Percentiles rank a stretch among this genome's conserved stretches.
These are phyloP conservation scores for Sclerurus mexicanus DNA, from an alignment of 2,113 vertebrate species.

Conservation along the genomic window DNA sequence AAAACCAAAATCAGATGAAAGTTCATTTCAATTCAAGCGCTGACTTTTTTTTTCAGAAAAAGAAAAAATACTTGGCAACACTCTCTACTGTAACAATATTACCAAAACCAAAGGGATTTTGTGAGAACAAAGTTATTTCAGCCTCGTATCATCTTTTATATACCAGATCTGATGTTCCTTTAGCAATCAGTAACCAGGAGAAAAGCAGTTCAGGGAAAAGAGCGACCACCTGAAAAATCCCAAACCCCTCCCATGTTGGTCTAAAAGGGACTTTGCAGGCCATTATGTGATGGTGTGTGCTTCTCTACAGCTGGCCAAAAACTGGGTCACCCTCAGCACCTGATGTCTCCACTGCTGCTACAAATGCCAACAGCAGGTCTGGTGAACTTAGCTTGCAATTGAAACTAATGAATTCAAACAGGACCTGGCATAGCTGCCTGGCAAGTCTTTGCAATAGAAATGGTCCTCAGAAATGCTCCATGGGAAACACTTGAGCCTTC, in stretches of 20 bases:
- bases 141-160: not conserved
- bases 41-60: not conserved
- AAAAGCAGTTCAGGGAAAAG: not conserved
- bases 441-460: not conserved
- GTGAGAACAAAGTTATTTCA: not conserved
- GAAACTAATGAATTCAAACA: not conserved
- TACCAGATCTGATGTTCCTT: not conserved
- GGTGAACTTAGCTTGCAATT: not conserved
- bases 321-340: not conserved
- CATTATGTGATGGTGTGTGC: not conserved
- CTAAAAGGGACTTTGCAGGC: not conserved
- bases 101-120: not conserved
- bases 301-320: not conserved
- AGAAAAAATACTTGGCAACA: not conserved
- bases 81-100: not conserved
- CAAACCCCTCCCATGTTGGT: not conserved
- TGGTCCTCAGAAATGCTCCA: not conserved
- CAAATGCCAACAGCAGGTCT: not conserved
- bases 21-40: not conserved
- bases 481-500: not conserved
- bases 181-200: not conserved
- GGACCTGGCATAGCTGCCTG: not conserved
- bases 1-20: not conserved
- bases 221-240: not conserved
- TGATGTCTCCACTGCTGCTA: not conserved